Percentiles rank a stretch among this genome's conserved stretches.
Evolutionary conservation across 2,797 vertebrate genomes (phyloP).

Genomic region (Adelosebastes latens): DNA sequence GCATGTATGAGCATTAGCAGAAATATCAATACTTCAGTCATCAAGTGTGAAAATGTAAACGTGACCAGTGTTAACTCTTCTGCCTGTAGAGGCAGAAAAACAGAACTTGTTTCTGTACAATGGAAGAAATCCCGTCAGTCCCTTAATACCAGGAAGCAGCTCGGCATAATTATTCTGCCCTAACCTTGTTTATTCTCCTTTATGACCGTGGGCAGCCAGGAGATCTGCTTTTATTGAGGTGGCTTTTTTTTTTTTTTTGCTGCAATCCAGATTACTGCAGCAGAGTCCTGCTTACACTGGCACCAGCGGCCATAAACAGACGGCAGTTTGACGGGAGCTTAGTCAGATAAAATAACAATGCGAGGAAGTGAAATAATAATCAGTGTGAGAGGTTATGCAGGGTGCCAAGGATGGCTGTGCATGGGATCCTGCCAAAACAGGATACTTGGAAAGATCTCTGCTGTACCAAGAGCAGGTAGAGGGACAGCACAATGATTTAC

Average conservation of each 20-base stretch:
- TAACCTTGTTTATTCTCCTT: conserved; percentile 79
- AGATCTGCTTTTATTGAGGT: conserved; percentile 79
- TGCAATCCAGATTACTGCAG: conserved; percentile 67
- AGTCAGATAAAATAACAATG: conserved; percentile 60
- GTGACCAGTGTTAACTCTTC: conserved; percentile 17
- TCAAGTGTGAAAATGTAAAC: conserved; percentile 15
- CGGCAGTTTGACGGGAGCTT: conserved; percentile 49
- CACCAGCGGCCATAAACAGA: conserved; percentile 67
- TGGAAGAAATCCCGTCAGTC: conserved; percentile 48
- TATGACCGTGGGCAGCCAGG: conserved; percentile 70
- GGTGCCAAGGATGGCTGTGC: conserved; percentile 28
- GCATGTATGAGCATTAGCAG: not conserved
- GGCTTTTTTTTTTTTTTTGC: conserved; percentile 38
- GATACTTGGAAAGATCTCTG: conserved; percentile 24
- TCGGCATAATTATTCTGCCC: conserved; percentile 69
- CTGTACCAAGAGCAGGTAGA: conserved; percentile 1
- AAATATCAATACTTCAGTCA: not conserved
- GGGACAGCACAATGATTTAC: not conserved
- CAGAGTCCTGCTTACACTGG: conserved; percentile 62
- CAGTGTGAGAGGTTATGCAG: conserved; percentile 58
- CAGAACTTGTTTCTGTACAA: conserved; percentile 39
- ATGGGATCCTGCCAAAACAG: conserved; percentile 15
- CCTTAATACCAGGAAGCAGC: conserved; percentile 77
- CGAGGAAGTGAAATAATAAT: conserved; percentile 66
- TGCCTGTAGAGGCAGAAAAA: conserved; percentile 7